These are phyloP conservation scores for Pristionchus japonicus DNA, from an alignment of 2,888 invertebrate genomes.

Conservation along the genomic window DNA sequence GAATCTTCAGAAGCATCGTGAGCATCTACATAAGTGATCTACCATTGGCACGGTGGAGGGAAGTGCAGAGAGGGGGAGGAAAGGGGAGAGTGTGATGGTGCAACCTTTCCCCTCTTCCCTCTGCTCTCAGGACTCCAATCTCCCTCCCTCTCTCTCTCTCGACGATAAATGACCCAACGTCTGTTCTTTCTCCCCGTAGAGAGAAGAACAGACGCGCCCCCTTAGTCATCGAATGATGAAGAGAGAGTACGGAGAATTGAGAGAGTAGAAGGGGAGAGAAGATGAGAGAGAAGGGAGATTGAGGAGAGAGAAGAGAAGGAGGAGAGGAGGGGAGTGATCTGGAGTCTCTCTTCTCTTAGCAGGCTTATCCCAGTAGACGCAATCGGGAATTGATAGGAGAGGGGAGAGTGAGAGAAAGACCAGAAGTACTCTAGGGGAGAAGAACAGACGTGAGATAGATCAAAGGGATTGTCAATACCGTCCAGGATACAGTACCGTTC, in stretches of 20 bases:
- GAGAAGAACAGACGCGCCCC: conserved; percentile 23
- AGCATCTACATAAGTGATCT: background rate
- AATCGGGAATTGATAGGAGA: conserved; percentile 12
- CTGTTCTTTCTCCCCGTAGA: conserved; percentile 22
- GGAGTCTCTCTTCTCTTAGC: background rate
- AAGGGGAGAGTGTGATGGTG: conserved; percentile 33
- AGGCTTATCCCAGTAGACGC: conserved; percentile 31
- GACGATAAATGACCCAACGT: conserved; percentile 42
- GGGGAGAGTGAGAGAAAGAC: background rate
- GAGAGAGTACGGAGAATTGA: background rate
- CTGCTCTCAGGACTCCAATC: conserved; percentile 31
- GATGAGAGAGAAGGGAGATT: background rate
- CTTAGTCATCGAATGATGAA: conserved; percentile 13
- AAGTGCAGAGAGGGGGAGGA: conserved; percentile 19
- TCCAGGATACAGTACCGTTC: background rate
- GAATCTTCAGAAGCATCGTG: background rate
- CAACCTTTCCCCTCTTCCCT: conserved; percentile 38
- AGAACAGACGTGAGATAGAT: background rate
- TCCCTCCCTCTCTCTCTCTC: conserved; percentile 41
- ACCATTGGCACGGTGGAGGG: conserved; percentile 42
- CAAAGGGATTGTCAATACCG: background rate
- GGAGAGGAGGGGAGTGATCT: background rate
- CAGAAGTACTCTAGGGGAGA: background rate
- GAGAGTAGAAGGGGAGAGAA: conserved; percentile 10
- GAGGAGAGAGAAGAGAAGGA: background rate